Conservation (phyloP, 2,113 vertebrate species). For the Equus przewalskii region DNA sequence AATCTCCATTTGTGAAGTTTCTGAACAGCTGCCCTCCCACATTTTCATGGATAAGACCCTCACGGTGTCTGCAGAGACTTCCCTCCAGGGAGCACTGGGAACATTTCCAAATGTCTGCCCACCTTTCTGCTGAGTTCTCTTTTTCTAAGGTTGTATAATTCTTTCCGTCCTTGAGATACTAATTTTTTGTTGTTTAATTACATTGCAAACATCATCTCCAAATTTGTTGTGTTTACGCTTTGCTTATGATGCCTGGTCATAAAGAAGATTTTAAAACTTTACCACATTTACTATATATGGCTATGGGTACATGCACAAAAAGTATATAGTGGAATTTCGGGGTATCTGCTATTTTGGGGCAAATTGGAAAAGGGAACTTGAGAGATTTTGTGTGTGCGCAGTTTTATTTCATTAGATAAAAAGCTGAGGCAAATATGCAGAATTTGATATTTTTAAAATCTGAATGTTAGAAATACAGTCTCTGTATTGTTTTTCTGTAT, state of each 20-base stretch:
- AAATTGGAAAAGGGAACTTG: neutral
- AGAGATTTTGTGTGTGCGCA: neutral
- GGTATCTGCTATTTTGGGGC: neutral
- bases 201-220: neutral
- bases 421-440: neutral
- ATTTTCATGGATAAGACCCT: accelerated
- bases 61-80: neutral
- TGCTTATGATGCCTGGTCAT: neutral
- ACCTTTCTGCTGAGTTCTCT: neutral
- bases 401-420: neutral
- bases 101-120: neutral
- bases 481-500: neutral
- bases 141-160: neutral
- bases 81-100: accelerated
- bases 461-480: neutral
- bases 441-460: neutral
- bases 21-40: neutral
- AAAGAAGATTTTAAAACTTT: neutral
- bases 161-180: neutral
- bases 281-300: neutral
- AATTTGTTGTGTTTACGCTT: neutral
- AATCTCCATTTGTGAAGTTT: neutral
- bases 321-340: neutral
- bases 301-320: neutral
- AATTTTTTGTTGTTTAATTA: neutral